Conservation (phyloP, 2,797 vertebrate species). For the Vespertilio murinus region DNA sequence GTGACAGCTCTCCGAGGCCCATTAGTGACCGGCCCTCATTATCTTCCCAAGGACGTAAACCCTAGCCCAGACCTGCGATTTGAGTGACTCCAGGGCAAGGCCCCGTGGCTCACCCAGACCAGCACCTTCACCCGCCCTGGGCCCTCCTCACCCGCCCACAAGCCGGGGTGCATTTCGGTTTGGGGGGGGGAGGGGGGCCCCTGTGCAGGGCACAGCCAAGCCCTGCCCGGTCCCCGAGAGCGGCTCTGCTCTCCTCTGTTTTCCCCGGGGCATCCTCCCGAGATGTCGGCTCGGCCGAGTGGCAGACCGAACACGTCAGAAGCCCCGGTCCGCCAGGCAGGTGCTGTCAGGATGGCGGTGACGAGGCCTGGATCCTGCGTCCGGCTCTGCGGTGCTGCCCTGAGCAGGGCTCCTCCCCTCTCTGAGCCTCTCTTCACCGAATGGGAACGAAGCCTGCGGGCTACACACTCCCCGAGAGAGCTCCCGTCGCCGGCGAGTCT, state of each 20-base stretch:
- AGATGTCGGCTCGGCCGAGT: background rate
- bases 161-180: background rate
- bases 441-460: background rate
- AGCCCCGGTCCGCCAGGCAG: background rate
- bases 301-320: background rate
- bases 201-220: fast-evolving
- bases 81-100: background rate
- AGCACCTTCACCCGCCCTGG: background rate
- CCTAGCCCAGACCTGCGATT: background rate
- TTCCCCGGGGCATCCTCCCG: background rate
- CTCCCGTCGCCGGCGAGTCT: background rate
- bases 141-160: background rate
- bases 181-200: too few relatives aligned
- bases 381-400: background rate
- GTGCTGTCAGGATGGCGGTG: background rate
- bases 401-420: background rate
- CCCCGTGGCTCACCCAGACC: background rate
- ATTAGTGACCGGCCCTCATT: slow-evolving; percentile 70
- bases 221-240: background rate
- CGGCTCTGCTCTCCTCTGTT: background rate
- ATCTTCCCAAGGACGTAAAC: slow-evolving; percentile 60
- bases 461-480: background rate
- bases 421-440: slow-evolving; percentile 10
- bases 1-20: slow-evolving; percentile 68
- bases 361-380: background rate